Conservation (phyloP, 2,113 vertebrate genomes). For the Garra rufa region DNA sequence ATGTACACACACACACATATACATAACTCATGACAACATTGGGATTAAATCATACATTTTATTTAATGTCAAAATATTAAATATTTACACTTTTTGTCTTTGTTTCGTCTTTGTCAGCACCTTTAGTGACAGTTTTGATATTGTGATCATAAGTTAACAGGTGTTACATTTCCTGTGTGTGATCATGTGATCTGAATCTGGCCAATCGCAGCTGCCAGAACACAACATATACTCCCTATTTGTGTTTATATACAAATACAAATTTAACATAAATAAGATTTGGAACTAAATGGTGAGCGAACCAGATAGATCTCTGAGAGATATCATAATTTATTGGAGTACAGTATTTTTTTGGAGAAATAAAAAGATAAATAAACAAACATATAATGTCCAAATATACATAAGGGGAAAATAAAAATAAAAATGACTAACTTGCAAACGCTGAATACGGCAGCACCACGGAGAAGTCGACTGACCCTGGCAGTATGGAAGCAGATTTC, state of each 20-base stretch:
- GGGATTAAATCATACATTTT: slow-evolving; percentile 75
- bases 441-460: slow-evolving; percentile 76
- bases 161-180: slow-evolving; percentile 57
- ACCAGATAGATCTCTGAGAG: slow-evolving; percentile 73
- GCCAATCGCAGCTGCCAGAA: slow-evolving; percentile 74
- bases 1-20: too few species aligned
- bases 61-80: slow-evolving; percentile 74
- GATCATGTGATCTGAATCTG: slow-evolving; percentile 66
- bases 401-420: slow-evolving; percentile 77
- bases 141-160: slow-evolving; percentile 73
- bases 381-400: slow-evolving; percentile 88
- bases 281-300: slow-evolving; percentile 66
- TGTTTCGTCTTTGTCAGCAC: slow-evolving; percentile 60
- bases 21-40: slow-evolving; percentile 32
- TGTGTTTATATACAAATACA: slow-evolving; percentile 67
- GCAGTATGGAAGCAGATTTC: slow-evolving; percentile 25
- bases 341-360: slow-evolving; percentile 69
- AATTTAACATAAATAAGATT: slow-evolving; percentile 76
- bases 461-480: slow-evolving; percentile 70
- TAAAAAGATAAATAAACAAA: slow-evolving; percentile 79
- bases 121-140: slow-evolving; percentile 67
- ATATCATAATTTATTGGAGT: slow-evolving; percentile 75
- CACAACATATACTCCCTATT: slow-evolving; percentile 53
- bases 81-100: slow-evolving; percentile 76
- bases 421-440: slow-evolving; percentile 65